A percentile compares a stretch with the other conserved stretches of the same genome.
Evolutionary conservation across 2,797 vertebrate species (phyloP).

Genomic region (Enteromius treurensis): DNA sequence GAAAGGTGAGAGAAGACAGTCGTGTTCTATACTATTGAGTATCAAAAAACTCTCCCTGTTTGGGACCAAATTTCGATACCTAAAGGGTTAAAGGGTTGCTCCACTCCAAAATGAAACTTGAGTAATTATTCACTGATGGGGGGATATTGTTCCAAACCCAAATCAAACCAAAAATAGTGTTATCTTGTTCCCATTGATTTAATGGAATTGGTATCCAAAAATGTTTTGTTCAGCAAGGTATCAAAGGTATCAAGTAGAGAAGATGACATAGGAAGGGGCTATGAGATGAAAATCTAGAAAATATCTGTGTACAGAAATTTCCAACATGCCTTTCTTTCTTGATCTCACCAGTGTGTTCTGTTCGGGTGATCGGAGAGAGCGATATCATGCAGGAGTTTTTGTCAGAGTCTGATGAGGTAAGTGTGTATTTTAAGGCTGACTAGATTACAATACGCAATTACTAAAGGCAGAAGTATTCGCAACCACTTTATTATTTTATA

Average conservation of each 20-base stretch:
- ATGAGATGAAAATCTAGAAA: background rate
- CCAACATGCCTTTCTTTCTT: background rate
- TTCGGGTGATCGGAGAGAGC: conserved; percentile 94
- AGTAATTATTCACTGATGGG: no score
- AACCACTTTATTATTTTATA: background rate
- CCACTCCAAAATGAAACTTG: no score
- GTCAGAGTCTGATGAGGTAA: conserved; percentile 95
- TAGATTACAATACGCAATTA: background rate
- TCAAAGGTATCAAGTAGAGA: background rate
- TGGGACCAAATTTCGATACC: no score
- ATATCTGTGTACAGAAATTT: background rate
- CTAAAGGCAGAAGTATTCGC: background rate
- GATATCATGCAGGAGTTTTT: conserved; percentile 98
- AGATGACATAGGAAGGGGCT: conserved; percentile 66
- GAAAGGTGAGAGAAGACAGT: conserved; percentile 70
- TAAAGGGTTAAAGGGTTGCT: no score
- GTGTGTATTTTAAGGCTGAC: conserved; percentile 1
- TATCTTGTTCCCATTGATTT: no score
- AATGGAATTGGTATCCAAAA: no score
- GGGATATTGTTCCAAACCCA: no score
- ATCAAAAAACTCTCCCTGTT: no score
- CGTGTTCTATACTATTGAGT: no score
- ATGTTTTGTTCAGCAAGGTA: no score
- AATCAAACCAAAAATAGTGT: no score
- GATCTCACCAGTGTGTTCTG: conserved; percentile 85